These are phyloP conservation scores for Muntiacus reevesi DNA, from an alignment of 2,113 vertebrate genomes.

Conservation along the genomic window DNA sequence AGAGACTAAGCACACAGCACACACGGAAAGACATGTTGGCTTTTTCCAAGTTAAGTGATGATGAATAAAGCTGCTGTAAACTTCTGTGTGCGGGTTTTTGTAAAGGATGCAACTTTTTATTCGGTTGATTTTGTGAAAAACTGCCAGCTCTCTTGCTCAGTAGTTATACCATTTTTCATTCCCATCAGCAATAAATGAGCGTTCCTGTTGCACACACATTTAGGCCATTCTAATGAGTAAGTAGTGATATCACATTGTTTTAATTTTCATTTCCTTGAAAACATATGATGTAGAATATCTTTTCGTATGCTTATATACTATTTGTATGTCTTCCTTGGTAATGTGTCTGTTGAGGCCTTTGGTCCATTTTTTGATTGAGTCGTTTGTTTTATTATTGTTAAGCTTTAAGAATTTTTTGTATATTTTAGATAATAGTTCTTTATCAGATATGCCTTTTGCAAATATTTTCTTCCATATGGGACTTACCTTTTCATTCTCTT, in stretches of 20 bases:
- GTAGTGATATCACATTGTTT: neutral
- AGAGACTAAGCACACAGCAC: neutral
- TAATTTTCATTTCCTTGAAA: neutral
- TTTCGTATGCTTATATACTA: neutral
- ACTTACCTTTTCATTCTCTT: neutral
- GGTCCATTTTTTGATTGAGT: neutral
- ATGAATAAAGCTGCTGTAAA: neutral
- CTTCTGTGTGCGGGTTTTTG: neutral
- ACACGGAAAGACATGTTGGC: neutral
- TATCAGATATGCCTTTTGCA: neutral
- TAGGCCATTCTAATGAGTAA: neutral
- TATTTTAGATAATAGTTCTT: neutral
- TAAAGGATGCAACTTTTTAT: neutral
- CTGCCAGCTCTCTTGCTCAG: neutral
- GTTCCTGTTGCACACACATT: neutral
- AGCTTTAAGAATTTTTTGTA: neutral
- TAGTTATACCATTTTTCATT: neutral
- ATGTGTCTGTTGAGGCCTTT: neutral
- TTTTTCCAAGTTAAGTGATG: neutral
- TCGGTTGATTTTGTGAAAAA: neutral
- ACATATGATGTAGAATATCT: neutral
- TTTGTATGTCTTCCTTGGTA: neutral
- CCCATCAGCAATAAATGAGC: neutral
- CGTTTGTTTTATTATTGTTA: neutral
- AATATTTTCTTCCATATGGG: neutral